These are phyloP conservation scores for Tipula vernalis DNA, from an alignment of 2,888 invertebrate species.

Conservation along the genomic window DNA sequence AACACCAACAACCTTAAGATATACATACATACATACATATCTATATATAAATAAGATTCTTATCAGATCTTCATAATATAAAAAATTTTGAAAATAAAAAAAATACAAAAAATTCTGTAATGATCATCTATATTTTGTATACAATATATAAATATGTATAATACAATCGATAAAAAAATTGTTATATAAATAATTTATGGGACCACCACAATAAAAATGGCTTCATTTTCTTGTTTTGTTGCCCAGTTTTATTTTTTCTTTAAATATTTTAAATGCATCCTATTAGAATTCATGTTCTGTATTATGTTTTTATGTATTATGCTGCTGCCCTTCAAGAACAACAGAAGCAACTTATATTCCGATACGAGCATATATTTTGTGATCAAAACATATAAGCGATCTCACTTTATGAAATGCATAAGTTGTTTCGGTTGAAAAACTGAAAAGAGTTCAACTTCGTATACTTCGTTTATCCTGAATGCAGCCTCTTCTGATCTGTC, in stretches of 20 bases:
- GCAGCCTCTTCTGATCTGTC: too few relatives aligned
- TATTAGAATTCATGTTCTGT: neutral
- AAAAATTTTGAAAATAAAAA: neutral
- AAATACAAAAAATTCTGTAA: neutral
- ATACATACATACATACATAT: too few relatives aligned
- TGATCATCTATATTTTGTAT: neutral
- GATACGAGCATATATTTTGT: neutral
- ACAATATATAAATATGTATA: neutral
- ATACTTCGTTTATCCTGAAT: too few relatives aligned
- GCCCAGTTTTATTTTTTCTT: neutral
- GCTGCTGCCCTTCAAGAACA: neutral
- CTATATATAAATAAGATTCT: neutral
- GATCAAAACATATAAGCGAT: neutral
- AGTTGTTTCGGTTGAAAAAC: neutral
- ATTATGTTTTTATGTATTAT: neutral
- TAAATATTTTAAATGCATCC: neutral
- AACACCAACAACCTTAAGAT: neutral
- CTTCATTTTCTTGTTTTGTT: neutral
- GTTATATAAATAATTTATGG: conserved; percentile 4
- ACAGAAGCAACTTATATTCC: neutral
- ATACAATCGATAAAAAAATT: conserved; percentile 1
- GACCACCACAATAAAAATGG: neutral
- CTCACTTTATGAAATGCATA: neutral
- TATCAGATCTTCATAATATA: neutral
- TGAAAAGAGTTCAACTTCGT: too few relatives aligned